Evolutionary conservation across 2,888 invertebrate species (phyloP).

Genomic region (Microctonus brassicae): DNA sequence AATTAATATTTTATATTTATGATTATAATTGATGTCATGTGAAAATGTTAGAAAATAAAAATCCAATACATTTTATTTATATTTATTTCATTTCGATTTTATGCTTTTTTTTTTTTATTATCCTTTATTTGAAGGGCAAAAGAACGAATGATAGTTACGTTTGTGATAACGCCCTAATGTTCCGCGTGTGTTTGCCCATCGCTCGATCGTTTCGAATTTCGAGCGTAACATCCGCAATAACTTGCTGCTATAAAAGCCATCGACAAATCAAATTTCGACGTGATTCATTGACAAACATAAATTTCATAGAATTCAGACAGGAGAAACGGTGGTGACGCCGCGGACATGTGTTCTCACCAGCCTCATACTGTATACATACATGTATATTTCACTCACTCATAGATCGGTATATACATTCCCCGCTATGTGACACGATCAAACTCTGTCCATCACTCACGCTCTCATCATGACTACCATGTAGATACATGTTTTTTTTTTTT

Average conservation of each 20-base stretch:
- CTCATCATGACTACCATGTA: conserved; percentile 51
- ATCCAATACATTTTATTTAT: not conserved
- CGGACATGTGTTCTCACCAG: conserved; percentile 65
- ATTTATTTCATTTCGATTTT: not conserved
- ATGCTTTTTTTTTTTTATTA: not conserved
- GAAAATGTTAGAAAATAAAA: not conserved
- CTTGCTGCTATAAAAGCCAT: conserved; percentile 70
- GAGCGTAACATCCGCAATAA: conserved; percentile 63
- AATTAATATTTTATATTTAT: not conserved
- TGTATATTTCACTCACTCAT: conserved; percentile 21
- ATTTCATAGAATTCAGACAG: conserved; percentile 63
- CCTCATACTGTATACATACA: conserved; percentile 35
- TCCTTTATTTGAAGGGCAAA: not conserved
- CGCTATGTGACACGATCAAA: conserved; percentile 34
- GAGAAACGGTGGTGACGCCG: conserved; percentile 67
- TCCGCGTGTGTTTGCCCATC: conserved; percentile 4
- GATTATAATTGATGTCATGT: not conserved
- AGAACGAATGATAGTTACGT: not conserved
- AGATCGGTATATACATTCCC: conserved; percentile 24
- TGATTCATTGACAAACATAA: conserved; percentile 69
- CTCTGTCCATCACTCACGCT: conserved; percentile 44
- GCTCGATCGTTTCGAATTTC: conserved; percentile 40
- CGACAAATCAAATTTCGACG: conserved; percentile 70
- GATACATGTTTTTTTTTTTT: not conserved
- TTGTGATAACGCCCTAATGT: conserved; percentile 39